Base-by-base conservation (phyloP, 2,888 invertebrate species). In the Troilus luridus region DNA sequence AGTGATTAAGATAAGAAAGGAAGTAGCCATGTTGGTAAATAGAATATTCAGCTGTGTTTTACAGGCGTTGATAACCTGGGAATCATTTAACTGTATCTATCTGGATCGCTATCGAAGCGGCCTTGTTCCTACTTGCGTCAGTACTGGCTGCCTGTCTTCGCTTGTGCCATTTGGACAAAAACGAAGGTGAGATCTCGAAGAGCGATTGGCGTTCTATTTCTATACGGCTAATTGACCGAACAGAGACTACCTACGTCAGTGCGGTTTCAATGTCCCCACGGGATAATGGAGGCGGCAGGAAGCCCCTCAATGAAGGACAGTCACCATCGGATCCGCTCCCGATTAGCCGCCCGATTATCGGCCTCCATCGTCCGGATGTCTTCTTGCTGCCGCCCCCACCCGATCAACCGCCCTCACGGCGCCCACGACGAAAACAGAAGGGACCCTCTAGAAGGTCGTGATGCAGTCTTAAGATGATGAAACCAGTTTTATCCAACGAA, bases 61-160 rank as follows among this genome's bases (percentile, higher is more conserved):
- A 77, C 72, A 77, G 72, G n/a, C 27, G 14, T 41, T 77, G 72
- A 77, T 77, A 77, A 41, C 27, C 72, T 77, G 67, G 12, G 24
- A 67, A 67, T 67, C 67, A 67, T 67, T 67, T 54, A 54, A 81
- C 81, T 81, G 85, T 85, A 85, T 85, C 85, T 85, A 85, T 85
- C 85, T 0, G 85, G 54, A 11, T 54, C n/a, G 6, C 56, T 58
- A 85, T 85, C 85, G n/a, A n/a, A 58, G 56, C 19, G 58, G 21
- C 85, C 85, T 85, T 85, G 85, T 54, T 85, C 6, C n/a, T 85
- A 85, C 85, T 58, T 85, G 56, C 85, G 85, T 85, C 85, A 85
- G 85, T 56, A n/a, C 85, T 54, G 85, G 54, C 77, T n/a, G n/a
- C 56, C 85, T 85, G 85, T 85, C 85, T 85, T 85, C 85, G 85